Evolutionary conservation across 2,797 vertebrate species (phyloP).

Genomic region (Melanotaenia pygmaea): DNA sequence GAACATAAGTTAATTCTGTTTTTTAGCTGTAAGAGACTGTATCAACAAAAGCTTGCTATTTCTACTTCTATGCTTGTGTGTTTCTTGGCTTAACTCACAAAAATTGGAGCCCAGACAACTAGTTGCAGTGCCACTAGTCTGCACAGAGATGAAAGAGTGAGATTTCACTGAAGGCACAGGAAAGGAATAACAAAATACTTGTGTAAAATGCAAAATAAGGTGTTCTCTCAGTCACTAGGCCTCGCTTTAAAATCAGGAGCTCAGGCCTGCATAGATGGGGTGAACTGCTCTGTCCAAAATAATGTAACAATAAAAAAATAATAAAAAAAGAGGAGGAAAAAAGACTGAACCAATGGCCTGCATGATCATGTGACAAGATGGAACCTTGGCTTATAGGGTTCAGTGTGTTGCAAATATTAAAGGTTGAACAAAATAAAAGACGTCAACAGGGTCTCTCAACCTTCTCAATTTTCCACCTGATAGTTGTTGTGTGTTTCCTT

Average conservation of each 20-base stretch:
- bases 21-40: constrained; percentile 63
- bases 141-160: constrained; percentile 64
- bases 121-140: constrained; percentile 45
- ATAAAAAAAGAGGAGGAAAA: not conserved
- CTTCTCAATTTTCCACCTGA: constrained; percentile 5
- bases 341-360: constrained; percentile 5
- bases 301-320: constrained; percentile 13
- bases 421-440: constrained; percentile 12
- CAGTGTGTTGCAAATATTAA: constrained; percentile 29
- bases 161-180: constrained; percentile 81
- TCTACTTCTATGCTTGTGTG: constrained; percentile 48
- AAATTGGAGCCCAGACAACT: constrained; percentile 62
- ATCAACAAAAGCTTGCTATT: constrained; percentile 65
- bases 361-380: constrained; percentile 21
- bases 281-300: constrained; percentile 13
- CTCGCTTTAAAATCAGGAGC: constrained; percentile 30
- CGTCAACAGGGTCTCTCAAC: constrained; percentile 20
- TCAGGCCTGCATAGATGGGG: constrained; percentile 29
- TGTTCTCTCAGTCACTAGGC: constrained; percentile 43
- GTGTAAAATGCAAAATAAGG: constrained; percentile 13
- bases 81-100: constrained; percentile 60
- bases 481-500: constrained; percentile 2
- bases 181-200: constrained; percentile 64
- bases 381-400: constrained; percentile 50
- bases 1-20: constrained; percentile 42